Base-by-base conservation (phyloP, 1,140 invertebrate species). In the Ericerus pela region DNA sequence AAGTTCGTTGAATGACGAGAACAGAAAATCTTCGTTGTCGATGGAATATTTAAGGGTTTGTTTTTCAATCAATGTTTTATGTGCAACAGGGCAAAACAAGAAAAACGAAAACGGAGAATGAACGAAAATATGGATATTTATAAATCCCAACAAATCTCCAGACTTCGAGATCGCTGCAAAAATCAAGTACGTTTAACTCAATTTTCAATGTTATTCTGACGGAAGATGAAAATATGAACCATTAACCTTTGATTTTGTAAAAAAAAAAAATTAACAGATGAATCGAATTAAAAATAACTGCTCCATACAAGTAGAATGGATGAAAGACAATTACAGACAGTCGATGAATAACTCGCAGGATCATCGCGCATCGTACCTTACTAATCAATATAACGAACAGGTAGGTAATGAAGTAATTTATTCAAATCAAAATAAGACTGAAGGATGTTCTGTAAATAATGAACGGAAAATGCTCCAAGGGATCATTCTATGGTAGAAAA, bases 251-350 rank as follows among this genome's bases (percentile, higher is more conserved):
- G n/a, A n/a, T n/a, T n/a, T n/a, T n/a, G n/a, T n/a, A n/a, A n/a
- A n/a, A n/a, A n/a, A n/a, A n/a, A n/a, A n/a, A n/a, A n/a, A n/a
- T n/a, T n/a, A 58, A 38, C 67, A 88, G 80, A 85, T 90, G 41
- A 80, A 84, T 65, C 78, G 84, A 61, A 92, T 95, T 58, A 84
- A 88, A 64, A 89, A 95, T 61, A 95, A 95, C 63, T 95, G 89
- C 65, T 78, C 82, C 12, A 85, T 88, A 65, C 90, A 95, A 73
- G 82, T 94, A 69, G 91, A 95, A 65, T 88, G 85, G 79, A 88
- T 95, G 57, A 79, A 89, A 64, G 88, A 84, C 63, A 94, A 87
- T 66, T 96, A 96, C 68, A 80, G 85, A 59, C 76, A 79, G 14
- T 89, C 94, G 72, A 81, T 85, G 22, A 85, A 82, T 63, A 87